These are phyloP conservation scores for Callaeas wilsoni DNA, from an alignment of 2,113 vertebrate species.

Conservation along the genomic window DNA sequence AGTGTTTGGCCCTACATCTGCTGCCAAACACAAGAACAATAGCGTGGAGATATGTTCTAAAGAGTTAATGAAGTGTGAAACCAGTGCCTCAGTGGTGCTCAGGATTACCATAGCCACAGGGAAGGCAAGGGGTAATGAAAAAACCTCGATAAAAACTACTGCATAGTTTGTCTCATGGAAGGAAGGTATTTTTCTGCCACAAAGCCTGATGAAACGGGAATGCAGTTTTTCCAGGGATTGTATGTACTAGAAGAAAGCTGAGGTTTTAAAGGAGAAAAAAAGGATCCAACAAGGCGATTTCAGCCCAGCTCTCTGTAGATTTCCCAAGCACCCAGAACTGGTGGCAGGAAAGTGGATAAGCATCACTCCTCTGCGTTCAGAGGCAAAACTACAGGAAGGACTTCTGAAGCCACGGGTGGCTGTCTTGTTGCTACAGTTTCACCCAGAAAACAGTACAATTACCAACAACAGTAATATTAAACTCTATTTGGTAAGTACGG, in stretches of 20 bases:
- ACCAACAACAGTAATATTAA: background rate
- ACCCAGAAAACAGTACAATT: background rate
- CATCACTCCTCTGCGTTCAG: background rate
- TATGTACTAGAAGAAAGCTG: background rate
- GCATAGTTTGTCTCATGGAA: background rate
- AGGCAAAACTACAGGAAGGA: background rate
- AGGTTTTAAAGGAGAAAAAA: background rate
- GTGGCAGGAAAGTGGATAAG: background rate
- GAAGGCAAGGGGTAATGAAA: background rate
- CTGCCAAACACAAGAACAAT: background rate
- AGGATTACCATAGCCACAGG: background rate
- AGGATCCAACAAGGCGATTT: background rate
- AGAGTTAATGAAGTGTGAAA: background rate
- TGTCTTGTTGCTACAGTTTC: background rate
- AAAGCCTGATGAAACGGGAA: background rate
- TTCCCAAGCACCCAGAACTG: background rate
- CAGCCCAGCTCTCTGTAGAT: background rate
- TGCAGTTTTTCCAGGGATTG: background rate
- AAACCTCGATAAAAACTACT: background rate
- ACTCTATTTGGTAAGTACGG: background rate
- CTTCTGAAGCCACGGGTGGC: rapidly evolving
- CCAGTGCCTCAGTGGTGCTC: background rate
- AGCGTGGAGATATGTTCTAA: background rate
- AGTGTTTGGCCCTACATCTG: background rate
- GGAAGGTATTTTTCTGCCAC: background rate